A percentile compares a stretch with the other conserved stretches of the same genome.
Conservation (phyloP, 2,888 invertebrate species). For the Ophioninae sp. region DNA sequence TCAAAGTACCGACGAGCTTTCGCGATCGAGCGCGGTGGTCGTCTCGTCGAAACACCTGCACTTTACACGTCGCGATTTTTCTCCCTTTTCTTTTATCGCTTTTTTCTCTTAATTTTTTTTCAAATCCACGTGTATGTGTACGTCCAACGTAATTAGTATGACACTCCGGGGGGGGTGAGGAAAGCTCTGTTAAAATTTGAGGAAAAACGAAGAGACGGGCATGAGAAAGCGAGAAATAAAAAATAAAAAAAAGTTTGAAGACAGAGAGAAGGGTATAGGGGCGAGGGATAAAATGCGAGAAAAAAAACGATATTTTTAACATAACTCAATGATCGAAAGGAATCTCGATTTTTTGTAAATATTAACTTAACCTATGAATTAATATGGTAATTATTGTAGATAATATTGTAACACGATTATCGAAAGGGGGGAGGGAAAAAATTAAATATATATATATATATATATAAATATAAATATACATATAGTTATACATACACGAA, state of each 20-base stretch:
- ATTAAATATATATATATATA: constrained; percentile 41
- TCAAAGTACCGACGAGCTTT: constrained; percentile 48
- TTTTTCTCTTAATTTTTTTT: constrained; percentile 4
- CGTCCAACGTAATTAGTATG: constrained; percentile 57
- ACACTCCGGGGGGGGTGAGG: not conserved
- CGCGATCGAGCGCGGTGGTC: constrained; percentile 37
- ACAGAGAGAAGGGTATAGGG: constrained; percentile 11
- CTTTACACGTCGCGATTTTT: constrained; percentile 3
- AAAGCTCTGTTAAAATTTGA: constrained; percentile 1
- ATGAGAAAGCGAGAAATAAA: constrained; percentile 26
- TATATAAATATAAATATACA: constrained; percentile 37
- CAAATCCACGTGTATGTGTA: constrained; percentile 42
- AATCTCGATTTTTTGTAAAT: constrained; percentile 56
- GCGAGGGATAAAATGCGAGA: constrained; percentile 37
- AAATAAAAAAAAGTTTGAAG: not conserved
- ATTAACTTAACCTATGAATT: constrained; percentile 57
- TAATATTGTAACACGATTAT: constrained; percentile 60
- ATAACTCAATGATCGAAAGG: constrained; percentile 49
- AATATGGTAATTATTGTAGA: constrained; percentile 62
- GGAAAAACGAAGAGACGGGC: constrained; percentile 40
- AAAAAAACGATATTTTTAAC: constrained; percentile 61
- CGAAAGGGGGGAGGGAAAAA: constrained; percentile 20
- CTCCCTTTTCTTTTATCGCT: not conserved
- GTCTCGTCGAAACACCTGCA: constrained; percentile 43
- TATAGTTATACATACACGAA: constrained; percentile 39